Conservation (phyloP, 2,888 invertebrate species). For the Ernsta delagoae region DNA sequence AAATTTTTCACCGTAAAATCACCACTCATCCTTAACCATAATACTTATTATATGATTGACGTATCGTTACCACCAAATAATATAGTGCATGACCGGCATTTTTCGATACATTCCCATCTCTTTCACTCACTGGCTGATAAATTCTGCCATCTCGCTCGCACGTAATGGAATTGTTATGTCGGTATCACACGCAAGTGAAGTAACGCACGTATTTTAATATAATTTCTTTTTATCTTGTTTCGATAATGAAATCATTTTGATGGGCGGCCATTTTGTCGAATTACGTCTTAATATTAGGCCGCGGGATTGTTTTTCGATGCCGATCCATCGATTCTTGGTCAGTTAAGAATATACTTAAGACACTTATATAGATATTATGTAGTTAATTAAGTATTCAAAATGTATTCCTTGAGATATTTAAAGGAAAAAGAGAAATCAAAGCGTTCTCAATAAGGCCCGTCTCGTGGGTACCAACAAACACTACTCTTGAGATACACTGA, state of each 20-base stretch:
- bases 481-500: too few species aligned
- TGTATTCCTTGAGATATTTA: too few species aligned
- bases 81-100: constrained; percentile 28
- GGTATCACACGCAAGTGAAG: constrained; percentile 18
- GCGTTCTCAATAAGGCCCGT: too few species aligned
- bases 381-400: too few species aligned
- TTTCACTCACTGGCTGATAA: not conserved
- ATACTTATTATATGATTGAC: too few species aligned
- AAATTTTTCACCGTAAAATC: constrained; percentile 26
- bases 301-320: constrained; percentile 1
- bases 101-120: constrained; percentile 1
- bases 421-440: too few species aligned
- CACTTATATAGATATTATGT: too few species aligned
- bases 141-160: not conserved
- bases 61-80: constrained; percentile 31
- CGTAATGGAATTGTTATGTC: constrained; percentile 26
- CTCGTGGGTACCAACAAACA: too few species aligned
- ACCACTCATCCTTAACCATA: constrained; percentile 25
- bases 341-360: too few species aligned
- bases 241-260: constrained; percentile 18
- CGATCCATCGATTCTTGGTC: too few species aligned
- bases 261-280: constrained; percentile 21
- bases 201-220: constrained; percentile 6
- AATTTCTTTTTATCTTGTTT: constrained; percentile 20
- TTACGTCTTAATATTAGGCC: constrained; percentile 10